Conservation (phyloP, 2,113 vertebrate species). For the Calyptomena viridis region DNA sequence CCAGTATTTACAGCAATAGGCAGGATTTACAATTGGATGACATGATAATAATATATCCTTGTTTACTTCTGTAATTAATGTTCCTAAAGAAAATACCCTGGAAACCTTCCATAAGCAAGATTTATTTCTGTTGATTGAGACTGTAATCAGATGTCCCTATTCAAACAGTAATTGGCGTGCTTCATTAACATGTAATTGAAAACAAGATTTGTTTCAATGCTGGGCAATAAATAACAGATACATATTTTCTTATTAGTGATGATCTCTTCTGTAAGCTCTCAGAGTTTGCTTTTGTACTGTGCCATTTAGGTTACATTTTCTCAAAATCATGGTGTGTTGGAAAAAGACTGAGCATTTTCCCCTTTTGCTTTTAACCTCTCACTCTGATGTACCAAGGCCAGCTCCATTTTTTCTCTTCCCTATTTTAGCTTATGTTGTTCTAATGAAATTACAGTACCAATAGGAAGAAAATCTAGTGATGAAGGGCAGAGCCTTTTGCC, state of each 20-base stretch:
- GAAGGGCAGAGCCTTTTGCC: background rate
- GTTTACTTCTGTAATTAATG: constrained; percentile 75
- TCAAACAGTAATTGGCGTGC: constrained; percentile 75
- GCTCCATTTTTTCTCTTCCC: background rate
- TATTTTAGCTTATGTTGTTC: background rate
- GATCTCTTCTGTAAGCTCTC: background rate
- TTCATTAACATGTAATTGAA: constrained; percentile 78
- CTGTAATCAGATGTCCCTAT: constrained; percentile 69
- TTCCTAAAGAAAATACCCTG: constrained; percentile 63
- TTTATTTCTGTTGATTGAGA: constrained; percentile 71
- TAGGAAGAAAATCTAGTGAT: background rate
- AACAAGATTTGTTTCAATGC: constrained; percentile 69
- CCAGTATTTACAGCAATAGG: constrained; percentile 17
- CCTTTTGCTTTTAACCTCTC: background rate
- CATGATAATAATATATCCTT: constrained; percentile 64
- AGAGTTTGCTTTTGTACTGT: constrained; percentile 13
- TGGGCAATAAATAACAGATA: constrained; percentile 67
- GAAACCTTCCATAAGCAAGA: constrained; percentile 66
- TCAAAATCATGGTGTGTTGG: background rate
- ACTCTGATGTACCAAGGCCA: background rate
- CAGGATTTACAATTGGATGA: constrained; percentile 58
- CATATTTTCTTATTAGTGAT: constrained; percentile 60
- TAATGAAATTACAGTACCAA: background rate
- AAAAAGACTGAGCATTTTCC: background rate
- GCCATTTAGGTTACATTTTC: background rate